Evolutionary conservation across 2,797 vertebrate species (phyloP).

Genomic region (Acipenser transmontanus): DNA sequence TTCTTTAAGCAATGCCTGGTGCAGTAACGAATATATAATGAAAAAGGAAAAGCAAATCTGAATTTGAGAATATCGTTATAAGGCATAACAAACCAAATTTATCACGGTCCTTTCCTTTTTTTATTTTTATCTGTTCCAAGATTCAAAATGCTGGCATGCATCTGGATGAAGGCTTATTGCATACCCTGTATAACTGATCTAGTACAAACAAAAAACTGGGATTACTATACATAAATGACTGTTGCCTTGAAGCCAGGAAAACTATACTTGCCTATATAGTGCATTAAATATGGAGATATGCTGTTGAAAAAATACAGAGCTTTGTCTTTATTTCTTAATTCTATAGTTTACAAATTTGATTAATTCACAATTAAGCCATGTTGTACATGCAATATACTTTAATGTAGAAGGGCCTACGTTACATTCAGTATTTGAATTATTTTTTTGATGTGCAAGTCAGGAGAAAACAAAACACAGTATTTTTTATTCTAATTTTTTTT

Average conservation of each 20-base stretch:
- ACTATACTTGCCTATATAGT: not conserved
- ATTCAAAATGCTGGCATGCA: not conserved
- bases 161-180: not conserved
- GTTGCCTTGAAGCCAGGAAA: not conserved
- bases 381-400: too few species aligned
- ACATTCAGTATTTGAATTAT: too few species aligned
- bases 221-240: not conserved
- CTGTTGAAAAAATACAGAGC: not conserved
- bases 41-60: not conserved
- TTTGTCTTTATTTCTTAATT: too few species aligned
- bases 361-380: too few species aligned
- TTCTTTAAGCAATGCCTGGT: not conserved
- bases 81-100: not conserved
- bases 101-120: not conserved
- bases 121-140: not conserved
- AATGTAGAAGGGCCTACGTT: too few species aligned
- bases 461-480: not conserved
- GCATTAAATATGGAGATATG: not conserved
- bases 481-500: not conserved
- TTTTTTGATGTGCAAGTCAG: not conserved
- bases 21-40: not conserved
- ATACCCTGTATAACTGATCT: not conserved
- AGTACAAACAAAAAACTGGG: not conserved
- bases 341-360: too few species aligned
- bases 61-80: too few species aligned